Conservation (phyloP, 2,888 invertebrate genomes). For the Cacoxenus indagator region DNA sequence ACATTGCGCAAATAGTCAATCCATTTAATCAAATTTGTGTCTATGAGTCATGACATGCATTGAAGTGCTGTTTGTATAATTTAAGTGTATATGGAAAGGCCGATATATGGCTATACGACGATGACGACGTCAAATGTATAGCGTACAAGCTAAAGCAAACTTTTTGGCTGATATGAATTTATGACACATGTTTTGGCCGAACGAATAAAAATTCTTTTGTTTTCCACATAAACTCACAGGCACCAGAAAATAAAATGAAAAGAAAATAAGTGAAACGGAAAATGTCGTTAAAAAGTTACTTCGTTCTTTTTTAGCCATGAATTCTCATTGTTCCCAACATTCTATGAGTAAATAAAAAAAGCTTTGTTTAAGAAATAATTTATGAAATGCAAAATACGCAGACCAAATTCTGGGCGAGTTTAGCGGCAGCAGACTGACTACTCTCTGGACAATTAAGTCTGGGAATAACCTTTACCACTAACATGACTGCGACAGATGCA, state of each 20-base stretch:
- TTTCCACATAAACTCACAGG: background rate
- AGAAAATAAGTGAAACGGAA: constrained; percentile 29
- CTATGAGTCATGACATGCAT: constrained; percentile 8
- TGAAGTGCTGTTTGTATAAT: background rate
- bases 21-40: constrained; percentile 32
- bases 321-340: background rate
- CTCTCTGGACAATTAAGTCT: constrained; percentile 2
- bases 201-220: background rate
- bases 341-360: background rate
- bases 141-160: constrained; percentile 2
- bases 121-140: background rate
- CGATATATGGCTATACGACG: background rate
- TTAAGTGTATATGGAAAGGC: background rate
- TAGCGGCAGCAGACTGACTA: background rate
- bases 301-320: constrained; percentile 6
- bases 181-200: constrained; percentile 44
- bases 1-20: constrained; percentile 46
- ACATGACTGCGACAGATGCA: constrained; percentile 34
- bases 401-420: background rate
- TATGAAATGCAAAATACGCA: constrained; percentile 52
- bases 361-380: constrained; percentile 57
- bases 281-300: constrained; percentile 15
- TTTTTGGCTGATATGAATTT: constrained; percentile 37
- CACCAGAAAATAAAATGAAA: constrained; percentile 23
- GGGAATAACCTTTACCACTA: constrained; percentile 37